Base-by-base conservation (phyloP, 2,888 invertebrate species). In the Drosophila buzzatii region DNA sequence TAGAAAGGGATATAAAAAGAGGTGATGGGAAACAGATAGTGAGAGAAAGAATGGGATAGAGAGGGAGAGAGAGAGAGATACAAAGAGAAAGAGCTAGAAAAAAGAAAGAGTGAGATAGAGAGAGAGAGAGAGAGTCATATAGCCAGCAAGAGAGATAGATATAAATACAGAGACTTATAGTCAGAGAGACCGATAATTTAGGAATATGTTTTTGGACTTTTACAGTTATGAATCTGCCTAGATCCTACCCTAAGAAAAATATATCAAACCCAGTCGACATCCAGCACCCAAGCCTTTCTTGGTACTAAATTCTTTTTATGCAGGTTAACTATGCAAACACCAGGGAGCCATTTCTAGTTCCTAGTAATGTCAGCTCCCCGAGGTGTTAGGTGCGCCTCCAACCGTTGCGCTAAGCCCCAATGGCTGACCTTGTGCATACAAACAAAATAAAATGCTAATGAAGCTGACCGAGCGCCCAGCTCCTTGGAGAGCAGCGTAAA, bases 391-490 rank as follows among this genome's bases (percentile, higher is more conserved):
- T 44, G 6, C 42, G 14, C n/a, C 6, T 14, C 23, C 39, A 3
- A 27, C 63, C 42, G 2, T 20, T 9, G 16, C 61, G 47, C 60
- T 63, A 70, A 56, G 42, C 57, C 56, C 69, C 74, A 60, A 47
- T 47, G 6, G 56, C 76, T 86, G 86, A 89, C 86, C 86, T 86
- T 86, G 86, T 73, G 56, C 56, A 56, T 45, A 67, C 70, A 41
- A 67, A 53, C 44, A 52, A 67, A 68, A 66, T 51, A 45, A 67
- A 67, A 70, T 55, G 61, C 63, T 80, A 84, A 87, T 81, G 74
- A 80, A n/a, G 56, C 12, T 61, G 41, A 31, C 61, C 39, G 45
- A 57, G 76, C 62, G 41, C 18, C 23, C 23, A 53, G 58, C 20
- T 80, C 89, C 87, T 76, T 73, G 59, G 85, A 81, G 85, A 75